Evolutionary conservation across 30 jellyfish, hydroid and myxozoan genomes (phyloP), one percentile per base, ranked within the genome.

Genomic region (Aurelia coerulea): DNA sequence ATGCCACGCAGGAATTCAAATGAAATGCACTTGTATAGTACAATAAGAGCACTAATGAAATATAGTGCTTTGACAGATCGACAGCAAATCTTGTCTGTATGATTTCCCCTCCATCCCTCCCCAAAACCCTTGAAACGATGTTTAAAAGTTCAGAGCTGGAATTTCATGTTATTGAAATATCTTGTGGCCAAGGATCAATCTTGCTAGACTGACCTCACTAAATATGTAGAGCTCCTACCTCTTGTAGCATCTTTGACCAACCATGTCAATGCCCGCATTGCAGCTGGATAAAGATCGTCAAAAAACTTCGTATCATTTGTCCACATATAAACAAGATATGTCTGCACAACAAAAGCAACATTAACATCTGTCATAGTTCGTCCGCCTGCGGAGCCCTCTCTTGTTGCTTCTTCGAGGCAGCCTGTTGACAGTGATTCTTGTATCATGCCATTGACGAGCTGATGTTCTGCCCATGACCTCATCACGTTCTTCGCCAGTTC

Each of bases 381-480:
- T 52, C 99, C 99, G 6, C 99, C 99, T 31, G 98, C 98, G 16
- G 51, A 80, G 0, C 97, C 98, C 70, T 95, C 99, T 79, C 88
- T 85, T 0, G 94, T 37, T 5, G 99, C 80, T 66, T 95, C 99
- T 39, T 95, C 99, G 51, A 95, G 90, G 74, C 99, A 95, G 77
- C 99, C 99, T 80, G 65, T 84, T 12, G 99, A 90, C 42, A 95
- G 63, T 16, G 99, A 95, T 68, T 95, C 99, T 81, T 95, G 98
- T 18, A 95, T 95, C 99, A 95, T 90, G 14, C 99, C 99, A 67
- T 90, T 85, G 6, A 81, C 73, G 62, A 90, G 73, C 81, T 95
- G 99, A 74, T 95, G 99, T n/a, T 95, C 98, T 15, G 99, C 99
- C 99, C 99, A 95, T 10, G 97, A 73, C 15, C 88, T 87, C 99